Evolutionary conservation across 1,140 invertebrate genomes (phyloP).

Genomic region (Nasonia longicornis): DNA sequence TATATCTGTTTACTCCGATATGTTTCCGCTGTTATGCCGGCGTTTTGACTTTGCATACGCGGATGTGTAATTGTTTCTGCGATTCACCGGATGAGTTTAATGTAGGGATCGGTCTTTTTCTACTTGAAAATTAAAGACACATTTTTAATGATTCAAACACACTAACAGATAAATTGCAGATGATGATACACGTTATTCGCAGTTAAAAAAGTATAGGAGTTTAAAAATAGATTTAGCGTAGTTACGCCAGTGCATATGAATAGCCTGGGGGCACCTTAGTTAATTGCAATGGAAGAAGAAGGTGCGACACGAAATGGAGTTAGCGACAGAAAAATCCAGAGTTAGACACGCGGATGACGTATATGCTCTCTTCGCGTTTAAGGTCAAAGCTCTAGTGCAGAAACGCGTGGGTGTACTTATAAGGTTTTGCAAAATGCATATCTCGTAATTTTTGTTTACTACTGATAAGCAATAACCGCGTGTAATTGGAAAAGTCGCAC

Average conservation of each 20-base stretch:
- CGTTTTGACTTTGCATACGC: background rate
- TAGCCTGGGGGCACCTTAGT: background rate
- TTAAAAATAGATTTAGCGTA: background rate
- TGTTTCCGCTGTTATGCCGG: background rate
- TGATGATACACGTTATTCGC: too few relatives aligned
- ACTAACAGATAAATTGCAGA: too few relatives aligned
- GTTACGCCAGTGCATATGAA: background rate
- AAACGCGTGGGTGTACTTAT: background rate
- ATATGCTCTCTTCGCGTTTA: slow-evolving; percentile 6
- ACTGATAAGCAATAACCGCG: too few relatives aligned
- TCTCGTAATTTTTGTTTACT: background rate
- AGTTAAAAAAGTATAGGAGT: background rate
- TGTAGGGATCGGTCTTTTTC: background rate
- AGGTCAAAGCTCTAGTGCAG: slow-evolving; percentile 6
- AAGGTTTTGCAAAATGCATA: background rate
- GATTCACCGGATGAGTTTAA: background rate
- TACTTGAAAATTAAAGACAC: background rate
- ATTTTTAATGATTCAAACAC: too few relatives aligned
- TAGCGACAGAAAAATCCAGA: slow-evolving; percentile 12
- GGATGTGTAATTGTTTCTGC: background rate
- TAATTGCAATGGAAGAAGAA: slow-evolving; percentile 20
- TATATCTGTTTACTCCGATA: background rate
- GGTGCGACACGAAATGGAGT: slow-evolving; percentile 15
- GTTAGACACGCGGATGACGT: background rate
- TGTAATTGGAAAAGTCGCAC: too few relatives aligned